Base-by-base conservation (phyloP, 2,113 vertebrate species). In the Rhinopithecus roxellana region DNA sequence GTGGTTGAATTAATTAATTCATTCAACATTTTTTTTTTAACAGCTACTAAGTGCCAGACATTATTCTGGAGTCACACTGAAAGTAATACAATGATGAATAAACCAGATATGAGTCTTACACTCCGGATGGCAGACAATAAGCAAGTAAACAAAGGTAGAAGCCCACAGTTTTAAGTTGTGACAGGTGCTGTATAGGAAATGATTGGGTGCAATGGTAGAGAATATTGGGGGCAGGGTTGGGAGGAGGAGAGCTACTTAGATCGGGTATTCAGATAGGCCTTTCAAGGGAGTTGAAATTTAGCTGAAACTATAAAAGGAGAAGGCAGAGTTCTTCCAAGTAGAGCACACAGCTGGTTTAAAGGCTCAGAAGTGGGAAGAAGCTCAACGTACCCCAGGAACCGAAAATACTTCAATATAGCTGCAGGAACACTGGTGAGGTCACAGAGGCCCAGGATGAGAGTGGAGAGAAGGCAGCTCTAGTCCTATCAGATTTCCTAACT, bases 111-210 rank as follows among this genome's bases (percentile, higher is more conserved):
- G 40, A 40, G 35, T 35, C 45, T 93, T 74, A 55, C 4, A 22
- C 59, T 64, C 22, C 87, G 38, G 45, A 30, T 38, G 35, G 32
- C 27, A 80, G 52, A 48, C 7, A 55, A 32, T 40, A 93, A 88
- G 74, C 48, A 94, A 84, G 30, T 70, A 90, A 95, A 87, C 59
- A 61, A 89, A 90, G 40, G 23, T 48, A 91, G 45, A 89, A 55
- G 82, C 52, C 35, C 7, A 38, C 25, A 45, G 32, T 84, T 85
- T 78, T 57, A 67, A 72, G 94, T 27, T n/a, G 18, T 93, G 79
- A 72, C 50, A 55, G 64, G 64, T 38, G 20, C 83, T 78, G 1
- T 70, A 61, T 74, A 91, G 57, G 50, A 40, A 80, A 30, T 75
- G 25, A 85, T 7, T 81, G 16, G 17, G 18, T 40, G n/a, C 11